Base-by-base conservation (phyloP, 1,140 invertebrate species). In the Hycleus cichorii region DNA sequence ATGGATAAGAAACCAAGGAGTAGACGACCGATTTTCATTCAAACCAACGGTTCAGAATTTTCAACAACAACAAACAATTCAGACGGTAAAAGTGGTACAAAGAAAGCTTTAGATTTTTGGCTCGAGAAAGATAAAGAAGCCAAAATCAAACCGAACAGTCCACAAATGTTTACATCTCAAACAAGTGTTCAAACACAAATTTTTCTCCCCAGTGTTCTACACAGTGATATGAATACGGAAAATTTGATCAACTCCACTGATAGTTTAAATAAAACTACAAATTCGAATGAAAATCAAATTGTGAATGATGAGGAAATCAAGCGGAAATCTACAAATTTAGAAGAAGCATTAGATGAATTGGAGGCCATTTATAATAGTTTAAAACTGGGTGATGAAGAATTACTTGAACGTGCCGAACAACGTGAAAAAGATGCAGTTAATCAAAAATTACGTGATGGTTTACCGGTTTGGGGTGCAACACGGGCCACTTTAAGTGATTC, bases 341-440 rank as follows among this genome's bases (percentile, higher is more conserved):
- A 93, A 70, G 89, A 93, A 65, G 91, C 90, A 44, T 75, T 95
- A 5, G 85, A 86, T 63, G 92, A 95, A 74, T 72, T 95, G 32
- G 92, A 95, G 76, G 86, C 87, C 10, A 93, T 95, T 69, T 94
- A 93, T 73, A 89, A 91, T 64, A 90, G 87, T 62, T 75, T 93
- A 18, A 81, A 84, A 10, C 75, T 93, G 11, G 86, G 84, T 2
- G 91, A 93, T 69, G 88, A 91, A 64, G 89, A 91, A 72, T 74
- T 90, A 11, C 67, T 90, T 12, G 89, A 92, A 62, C 75, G 86
- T 66, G 85, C 87, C 3, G 86, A 92, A 70, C 78, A 87, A 32
- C 75, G 88, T 46, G 88, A 90, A 67, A 77, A 87, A 64, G 84
- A 85, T 63, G 80, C 63, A 8, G 59, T 64, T 9, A 57, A 56